phyloP scores from a whole-genome alignment of 1,140 invertebrate species.

The Prorops nasuta region DNA sequence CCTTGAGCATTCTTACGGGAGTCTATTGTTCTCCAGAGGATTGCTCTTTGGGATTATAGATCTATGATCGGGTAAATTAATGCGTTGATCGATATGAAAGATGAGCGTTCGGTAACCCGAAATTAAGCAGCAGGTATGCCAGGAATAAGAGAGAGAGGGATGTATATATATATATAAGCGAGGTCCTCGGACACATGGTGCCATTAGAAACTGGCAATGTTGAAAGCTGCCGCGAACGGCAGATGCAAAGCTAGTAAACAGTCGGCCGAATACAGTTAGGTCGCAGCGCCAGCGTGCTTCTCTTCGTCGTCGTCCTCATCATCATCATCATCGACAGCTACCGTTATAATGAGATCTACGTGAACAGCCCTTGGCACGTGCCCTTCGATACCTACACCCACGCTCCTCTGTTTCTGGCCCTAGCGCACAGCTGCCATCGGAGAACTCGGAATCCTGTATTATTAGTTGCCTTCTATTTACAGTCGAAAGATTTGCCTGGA shows the following conservation, averaged over 20 bases:
- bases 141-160: no score
- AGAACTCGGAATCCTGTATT: no score
- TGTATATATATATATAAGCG: no score
- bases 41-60: slow-evolving; percentile 11
- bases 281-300: slow-evolving; percentile 11
- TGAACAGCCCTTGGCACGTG: slow-evolving; percentile 19
- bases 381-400: slow-evolving; percentile 9
- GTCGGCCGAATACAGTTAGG: slow-evolving; percentile 22
- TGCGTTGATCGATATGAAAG: slow-evolving; percentile 14
- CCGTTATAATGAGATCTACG: slow-evolving; percentile 24
- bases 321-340: slow-evolving; percentile 22
- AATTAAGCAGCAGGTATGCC: slow-evolving; percentile 33
- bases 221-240: slow-evolving; percentile 27
- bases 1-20: no score
- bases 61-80: no score
- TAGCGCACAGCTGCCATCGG: no score
- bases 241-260: slow-evolving; percentile 29
- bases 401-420: no score
- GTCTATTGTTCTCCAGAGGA: no score
- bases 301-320: slow-evolving; percentile 11
- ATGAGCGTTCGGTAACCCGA: no score
- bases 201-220: slow-evolving; percentile 25
- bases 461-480: no score
- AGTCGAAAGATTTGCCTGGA: no score
- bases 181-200: slow-evolving; percentile 35